phyloP scores from a whole-genome alignment of 1,140 invertebrate species.

The Tetranychus cinnabarinus region DNA sequence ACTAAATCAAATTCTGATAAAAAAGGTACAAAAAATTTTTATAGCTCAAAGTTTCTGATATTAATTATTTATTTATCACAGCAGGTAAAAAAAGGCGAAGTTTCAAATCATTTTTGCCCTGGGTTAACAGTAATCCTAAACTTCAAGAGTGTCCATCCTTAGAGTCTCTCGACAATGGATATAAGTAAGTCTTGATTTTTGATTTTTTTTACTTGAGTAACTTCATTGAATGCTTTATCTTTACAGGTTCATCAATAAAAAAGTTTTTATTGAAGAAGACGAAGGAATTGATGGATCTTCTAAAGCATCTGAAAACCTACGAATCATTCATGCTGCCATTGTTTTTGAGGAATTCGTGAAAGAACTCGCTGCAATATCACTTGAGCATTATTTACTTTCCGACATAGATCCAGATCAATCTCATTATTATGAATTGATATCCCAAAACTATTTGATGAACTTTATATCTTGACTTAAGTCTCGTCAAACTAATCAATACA shows the following conservation, averaged over 20 bases:
- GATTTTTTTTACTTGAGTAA: neutral
- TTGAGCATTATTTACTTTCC: conserved; percentile 38
- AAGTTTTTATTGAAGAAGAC: conserved; percentile 11
- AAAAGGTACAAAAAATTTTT: too few species aligned
- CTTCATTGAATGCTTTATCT: conserved; percentile 5
- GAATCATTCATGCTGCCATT: conserved; percentile 58
- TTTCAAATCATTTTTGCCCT: neutral
- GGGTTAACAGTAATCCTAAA: neutral
- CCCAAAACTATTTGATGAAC: too few species aligned
- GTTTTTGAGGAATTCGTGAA: conserved; percentile 77
- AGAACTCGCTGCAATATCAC: conserved; percentile 66
- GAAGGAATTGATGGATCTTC: conserved; percentile 20
- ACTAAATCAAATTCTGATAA: too few species aligned
- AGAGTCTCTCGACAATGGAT: neutral
- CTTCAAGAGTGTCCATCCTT: neutral
- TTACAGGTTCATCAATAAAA: neutral
- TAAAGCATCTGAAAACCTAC: conserved; percentile 29
- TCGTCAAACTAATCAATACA: too few species aligned
- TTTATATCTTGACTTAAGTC: too few species aligned
- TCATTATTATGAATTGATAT: too few species aligned
- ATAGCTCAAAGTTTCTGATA: too few species aligned
- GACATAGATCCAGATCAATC: too few species aligned
- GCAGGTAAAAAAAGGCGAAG: neutral
- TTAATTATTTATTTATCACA: neutral
- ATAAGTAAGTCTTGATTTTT: neutral